Evolutionary conservation across 2,888 invertebrate species (phyloP).

Genomic region (Aelia acuminata): DNA sequence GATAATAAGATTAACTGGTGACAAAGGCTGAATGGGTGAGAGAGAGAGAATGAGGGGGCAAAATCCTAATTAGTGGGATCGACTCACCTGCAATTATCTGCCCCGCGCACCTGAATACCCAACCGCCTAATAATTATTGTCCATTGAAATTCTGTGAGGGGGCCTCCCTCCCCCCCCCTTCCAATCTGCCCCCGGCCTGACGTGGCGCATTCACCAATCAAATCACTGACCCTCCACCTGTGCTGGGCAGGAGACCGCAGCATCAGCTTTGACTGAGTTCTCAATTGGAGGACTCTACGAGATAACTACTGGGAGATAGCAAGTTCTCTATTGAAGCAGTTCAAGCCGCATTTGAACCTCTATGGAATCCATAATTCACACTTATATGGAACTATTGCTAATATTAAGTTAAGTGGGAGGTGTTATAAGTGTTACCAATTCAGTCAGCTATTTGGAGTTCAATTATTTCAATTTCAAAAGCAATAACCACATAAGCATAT

Average conservation of each 20-base stretch:
- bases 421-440: no score
- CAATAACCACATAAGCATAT: no score
- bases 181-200: background rate
- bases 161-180: background rate
- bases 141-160: background rate
- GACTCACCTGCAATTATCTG: background rate
- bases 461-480: no score
- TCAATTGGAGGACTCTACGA: background rate
- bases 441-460: no score
- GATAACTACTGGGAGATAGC: background rate
- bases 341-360: background rate
- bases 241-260: background rate
- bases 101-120: background rate
- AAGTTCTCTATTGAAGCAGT: background rate
- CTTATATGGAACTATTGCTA: no score
- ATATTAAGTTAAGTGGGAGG: no score
- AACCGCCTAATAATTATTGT: background rate
- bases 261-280: background rate
- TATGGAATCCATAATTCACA: background rate
- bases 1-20: background rate
- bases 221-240: constrained; percentile 14
- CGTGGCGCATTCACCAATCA: background rate
- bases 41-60: background rate
- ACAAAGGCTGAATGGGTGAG: background rate
- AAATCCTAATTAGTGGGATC: background rate